Evolutionary conservation across 2,113 vertebrate species (phyloP), one percentile per base, ranked within the genome.

Genomic region (Neolamprologus toae): DNA sequence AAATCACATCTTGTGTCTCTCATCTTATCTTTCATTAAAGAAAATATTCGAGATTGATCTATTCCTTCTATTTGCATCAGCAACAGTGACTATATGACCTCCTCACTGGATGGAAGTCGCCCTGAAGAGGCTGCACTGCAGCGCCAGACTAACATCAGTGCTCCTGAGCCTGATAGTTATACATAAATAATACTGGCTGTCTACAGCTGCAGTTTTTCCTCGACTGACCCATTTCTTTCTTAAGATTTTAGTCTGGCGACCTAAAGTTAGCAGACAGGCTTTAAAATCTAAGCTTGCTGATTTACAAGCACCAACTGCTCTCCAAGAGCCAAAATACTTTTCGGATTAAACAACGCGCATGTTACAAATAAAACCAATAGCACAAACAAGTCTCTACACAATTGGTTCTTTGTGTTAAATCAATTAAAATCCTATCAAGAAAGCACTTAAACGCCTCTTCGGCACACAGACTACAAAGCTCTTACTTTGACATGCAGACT

Each of bases 131-230:
- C 12, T 13, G 8, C 2, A 31, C 21, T 21, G 76, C 3, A 59
- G 35, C 47, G 49, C 3, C 54, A 87, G 49, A 85, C 53, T 19
- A 21, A 12, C 23, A 84, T 63, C 35, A 19, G 53, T 68, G 57
- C 59, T 47, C 45, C 31, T 23, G 28, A 89, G 85, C 17, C 57
- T 16, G 66, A 81, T 11, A 76, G 53, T 80, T 84, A 92, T 89
- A 45, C 90, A 94, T 93, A 87, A 94, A 92, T 93, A 66, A 93
- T 90, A 86, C 31, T 59, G 8, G 1, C 51, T 85, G 87, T 92
- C 80, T 90, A 59, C 80, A 89, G 71, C 37, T 68, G 83, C 13
- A 59, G 37, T 54, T 90, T 57, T 53, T 82, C 73, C 68, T 89
- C 14, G 28, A 4, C 28, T 93, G 86, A 92, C 93, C 90, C 23